A percentile compares a stretch with the other conserved stretches of the same genome.
Conservation (phyloP, 2,113 vertebrate genomes). For the crab-eating macaque (Macaca fascicularis) region DNA sequence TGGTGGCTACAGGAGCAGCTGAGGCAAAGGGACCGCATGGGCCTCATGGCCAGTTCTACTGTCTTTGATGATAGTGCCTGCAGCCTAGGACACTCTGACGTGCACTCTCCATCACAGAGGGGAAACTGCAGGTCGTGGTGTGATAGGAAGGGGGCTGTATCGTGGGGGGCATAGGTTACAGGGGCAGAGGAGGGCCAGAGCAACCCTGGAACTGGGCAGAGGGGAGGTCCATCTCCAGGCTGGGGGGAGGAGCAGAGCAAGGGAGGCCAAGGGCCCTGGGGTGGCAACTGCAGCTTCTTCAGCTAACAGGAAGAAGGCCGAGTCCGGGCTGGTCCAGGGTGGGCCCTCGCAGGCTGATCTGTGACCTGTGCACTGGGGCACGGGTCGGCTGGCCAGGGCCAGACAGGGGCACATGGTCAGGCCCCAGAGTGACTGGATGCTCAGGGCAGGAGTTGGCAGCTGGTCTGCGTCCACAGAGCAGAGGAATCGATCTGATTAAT, state of each 20-base stretch:
- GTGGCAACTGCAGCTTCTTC: background rate
- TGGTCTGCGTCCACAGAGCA: background rate
- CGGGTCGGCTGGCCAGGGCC: background rate
- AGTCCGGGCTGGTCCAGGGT: fast-evolving
- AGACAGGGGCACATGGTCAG: background rate
- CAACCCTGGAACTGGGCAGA: background rate
- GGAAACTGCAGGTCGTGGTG: no score
- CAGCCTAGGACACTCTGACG: background rate
- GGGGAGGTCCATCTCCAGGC: background rate
- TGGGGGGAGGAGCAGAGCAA: background rate
- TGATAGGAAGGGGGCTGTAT: background rate
- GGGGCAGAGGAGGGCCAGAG: background rate
- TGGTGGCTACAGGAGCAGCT: background rate
- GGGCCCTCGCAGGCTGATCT: background rate
- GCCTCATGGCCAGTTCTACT: no score
- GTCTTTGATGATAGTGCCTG: background rate
- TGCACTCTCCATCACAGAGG: background rate
- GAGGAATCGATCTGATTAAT: background rate
- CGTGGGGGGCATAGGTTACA: no score
- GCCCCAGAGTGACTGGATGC: background rate
- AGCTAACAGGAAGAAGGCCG: fast-evolving
- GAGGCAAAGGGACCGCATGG: background rate
- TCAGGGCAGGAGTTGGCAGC: fast-evolving
- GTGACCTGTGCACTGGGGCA: background rate
- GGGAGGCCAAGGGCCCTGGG: background rate